A percentile compares a stretch with the other conserved stretches of the same genome.
Evolutionary conservation across 2,888 invertebrate genomes (phyloP).

Genomic region (Leucozona laternaria): DNA sequence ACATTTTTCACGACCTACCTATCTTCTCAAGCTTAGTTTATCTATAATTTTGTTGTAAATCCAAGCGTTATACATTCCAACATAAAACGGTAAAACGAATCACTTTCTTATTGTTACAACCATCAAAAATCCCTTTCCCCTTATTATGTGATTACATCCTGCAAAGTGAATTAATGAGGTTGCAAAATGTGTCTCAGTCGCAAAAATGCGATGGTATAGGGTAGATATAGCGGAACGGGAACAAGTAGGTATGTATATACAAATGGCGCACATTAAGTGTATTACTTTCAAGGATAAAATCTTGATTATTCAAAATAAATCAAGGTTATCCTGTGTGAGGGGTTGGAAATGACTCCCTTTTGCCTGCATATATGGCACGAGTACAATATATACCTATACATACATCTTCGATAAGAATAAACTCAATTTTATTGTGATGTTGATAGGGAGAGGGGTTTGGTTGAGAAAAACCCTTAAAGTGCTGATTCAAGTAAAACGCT

Average conservation of each 20-base stretch:
- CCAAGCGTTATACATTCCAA: not conserved
- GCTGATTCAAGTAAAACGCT: conserved; percentile 26
- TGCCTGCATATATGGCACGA: not conserved
- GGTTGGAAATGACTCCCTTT: not conserved
- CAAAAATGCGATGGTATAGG: not conserved
- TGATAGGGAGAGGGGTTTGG: not conserved
- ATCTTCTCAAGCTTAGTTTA: not conserved
- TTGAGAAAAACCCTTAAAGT: conserved; percentile 13
- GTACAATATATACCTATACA: not conserved
- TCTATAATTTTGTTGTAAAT: conserved; percentile 8
- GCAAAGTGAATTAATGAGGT: conserved; percentile 68
- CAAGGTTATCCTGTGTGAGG: conserved; percentile 61
- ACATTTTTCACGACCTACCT: not conserved
- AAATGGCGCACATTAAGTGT: conserved; percentile 30
- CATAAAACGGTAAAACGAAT: conserved; percentile 24
- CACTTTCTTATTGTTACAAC: conserved; percentile 51
- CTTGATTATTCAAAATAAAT: conserved; percentile 73
- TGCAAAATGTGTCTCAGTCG: conserved; percentile 44
- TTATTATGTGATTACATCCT: conserved; percentile 37
- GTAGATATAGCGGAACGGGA: not conserved
- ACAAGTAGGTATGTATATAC: not conserved
- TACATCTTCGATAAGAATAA: conserved; percentile 30
- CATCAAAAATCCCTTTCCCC: conserved; percentile 34
- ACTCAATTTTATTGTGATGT: conserved; percentile 50
- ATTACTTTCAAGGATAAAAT: conserved; percentile 47